phyloP scores from a whole-genome alignment of 1,140 invertebrate genomes.

The Drosophila ficusphila region DNA sequence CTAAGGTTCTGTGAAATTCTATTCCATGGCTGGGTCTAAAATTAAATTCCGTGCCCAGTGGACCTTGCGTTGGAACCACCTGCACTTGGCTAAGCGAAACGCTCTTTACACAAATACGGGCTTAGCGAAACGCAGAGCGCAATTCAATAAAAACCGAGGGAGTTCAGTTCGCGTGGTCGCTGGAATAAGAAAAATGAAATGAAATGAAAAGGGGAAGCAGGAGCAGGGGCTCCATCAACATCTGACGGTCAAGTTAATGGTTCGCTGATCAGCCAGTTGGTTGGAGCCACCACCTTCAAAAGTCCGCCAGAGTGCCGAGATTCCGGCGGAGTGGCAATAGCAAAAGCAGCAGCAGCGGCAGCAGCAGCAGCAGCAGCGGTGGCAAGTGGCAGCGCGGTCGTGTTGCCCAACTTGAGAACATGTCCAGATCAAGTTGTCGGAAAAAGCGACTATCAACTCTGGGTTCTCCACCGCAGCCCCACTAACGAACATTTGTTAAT shows the following conservation, averaged over 20 bases:
- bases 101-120: slow-evolving; percentile 19
- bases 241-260: slow-evolving; percentile 68
- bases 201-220: background rate
- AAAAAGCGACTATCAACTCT: slow-evolving; percentile 68
- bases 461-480: slow-evolving; percentile 42
- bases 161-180: slow-evolving; percentile 25
- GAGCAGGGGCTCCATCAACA: slow-evolving; percentile 41
- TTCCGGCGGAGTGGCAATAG: background rate
- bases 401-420: slow-evolving; percentile 72
- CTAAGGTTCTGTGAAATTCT: slow-evolving; percentile 40
- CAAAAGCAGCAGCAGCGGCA: background rate
- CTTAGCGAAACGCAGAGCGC: slow-evolving; percentile 12
- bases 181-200: slow-evolving; percentile 18
- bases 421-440: slow-evolving; percentile 75
- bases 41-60: slow-evolving; percentile 50
- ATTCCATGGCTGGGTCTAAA: slow-evolving; percentile 45
- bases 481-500: slow-evolving; percentile 53
- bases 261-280: slow-evolving; percentile 50
- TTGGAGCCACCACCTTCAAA: slow-evolving; percentile 16
- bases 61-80: slow-evolving; percentile 29
- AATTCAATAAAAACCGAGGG: slow-evolving; percentile 53
- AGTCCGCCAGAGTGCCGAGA: slow-evolving; percentile 6
- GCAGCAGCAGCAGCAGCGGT: background rate
- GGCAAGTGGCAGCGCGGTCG: slow-evolving; percentile 27
- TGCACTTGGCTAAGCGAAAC: slow-evolving; percentile 7